Percentiles rank a stretch among this genome's conserved stretches.
phyloP scores from a whole-genome alignment of 2,113 vertebrate genomes.

The Zapus hudsonius region DNA sequence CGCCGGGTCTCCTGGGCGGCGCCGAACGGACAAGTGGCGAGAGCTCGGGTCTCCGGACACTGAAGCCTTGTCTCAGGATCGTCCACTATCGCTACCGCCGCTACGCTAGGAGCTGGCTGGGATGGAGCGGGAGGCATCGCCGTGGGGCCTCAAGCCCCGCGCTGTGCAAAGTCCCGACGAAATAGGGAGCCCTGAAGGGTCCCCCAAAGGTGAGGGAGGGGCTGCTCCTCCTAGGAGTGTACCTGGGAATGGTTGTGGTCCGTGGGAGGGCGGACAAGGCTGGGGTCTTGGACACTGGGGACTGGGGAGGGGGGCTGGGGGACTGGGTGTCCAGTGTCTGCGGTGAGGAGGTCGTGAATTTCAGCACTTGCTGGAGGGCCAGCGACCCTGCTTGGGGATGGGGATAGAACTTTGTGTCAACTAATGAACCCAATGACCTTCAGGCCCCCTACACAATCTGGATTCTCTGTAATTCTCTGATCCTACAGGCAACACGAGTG shows the following conservation, averaged over 20 bases:
- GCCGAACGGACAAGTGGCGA: constrained; percentile 26
- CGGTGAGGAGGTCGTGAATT: constrained; percentile 34
- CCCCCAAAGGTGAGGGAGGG: constrained; percentile 77
- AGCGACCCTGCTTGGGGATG: constrained; percentile 48
- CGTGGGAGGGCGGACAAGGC: not conserved
- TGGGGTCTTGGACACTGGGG: not conserved
- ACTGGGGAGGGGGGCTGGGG: not conserved
- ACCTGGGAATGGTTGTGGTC: not conserved
- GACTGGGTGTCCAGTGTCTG: not conserved
- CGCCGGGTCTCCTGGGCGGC: constrained; percentile 48
- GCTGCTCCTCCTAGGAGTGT: not conserved
- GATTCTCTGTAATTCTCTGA: constrained; percentile 77
- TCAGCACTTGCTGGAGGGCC: constrained; percentile 66
- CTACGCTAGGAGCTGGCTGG: constrained; percentile 69
- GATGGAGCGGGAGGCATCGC: constrained; percentile 80
- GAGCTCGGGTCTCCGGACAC: constrained; percentile 43
- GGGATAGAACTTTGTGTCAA: not conserved
- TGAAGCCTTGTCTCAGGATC: constrained; percentile 60
- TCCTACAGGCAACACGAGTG: constrained; percentile 73
- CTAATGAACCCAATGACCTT: constrained; percentile 45
- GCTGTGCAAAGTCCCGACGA: constrained; percentile 69
- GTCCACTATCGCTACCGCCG: constrained; percentile 52
- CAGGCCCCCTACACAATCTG: constrained; percentile 40
- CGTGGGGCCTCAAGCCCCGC: constrained; percentile 75
- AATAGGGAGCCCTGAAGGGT: constrained; percentile 69